Evolutionary conservation across 2,888 invertebrate genomes (phyloP), one percentile per base, ranked within the genome.

Genomic region (Ceramica pisi): DNA sequence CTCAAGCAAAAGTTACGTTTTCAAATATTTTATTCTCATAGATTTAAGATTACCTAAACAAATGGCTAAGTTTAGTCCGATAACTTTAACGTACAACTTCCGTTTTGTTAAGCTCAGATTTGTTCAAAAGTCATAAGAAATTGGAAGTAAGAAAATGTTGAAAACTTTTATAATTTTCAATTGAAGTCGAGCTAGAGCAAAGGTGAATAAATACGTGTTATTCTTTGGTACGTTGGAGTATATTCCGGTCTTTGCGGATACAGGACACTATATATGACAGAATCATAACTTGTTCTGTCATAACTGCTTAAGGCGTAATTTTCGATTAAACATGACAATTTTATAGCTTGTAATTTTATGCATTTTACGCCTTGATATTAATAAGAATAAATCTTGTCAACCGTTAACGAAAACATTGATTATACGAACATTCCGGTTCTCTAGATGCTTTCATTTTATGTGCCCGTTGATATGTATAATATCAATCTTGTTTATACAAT

Each of bases 81-180:
- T 41, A 78, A 50, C 16, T 71, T 62, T 19, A n/a, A 59, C 7
- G 5, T 2, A 48, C 53, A 71, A 63, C 62, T 63, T 48, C 0
- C n/a, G 10, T 41, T 62, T 8, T 19, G 14, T 69, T 44, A 31
- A 21, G 16, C 31, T 64, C 19, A 46, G 38, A 44, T 55, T 51
- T 65, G 26, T 65, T 56, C n/a, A 38, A 59, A 75, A 76, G 21
- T 41, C 31, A 16, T 31, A 57, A 9, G 23, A 44, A 76, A 48
- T 12, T 21, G 44, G 12, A 12, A 73, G 19, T 19, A 48, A 10
- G 48, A 44, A 59, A 60, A 50, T 55, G 35, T 60, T 67, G 35
- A 50, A 57, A 75, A 63, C 55, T 74, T 63, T 50, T 23, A 50
- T 64, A 73, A 67, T 66, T 63, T 79, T 62, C 41, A 26, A 26